Evolutionary conservation across 2,797 vertebrate species (phyloP).

Genomic region (Monodelphis domestica): DNA sequence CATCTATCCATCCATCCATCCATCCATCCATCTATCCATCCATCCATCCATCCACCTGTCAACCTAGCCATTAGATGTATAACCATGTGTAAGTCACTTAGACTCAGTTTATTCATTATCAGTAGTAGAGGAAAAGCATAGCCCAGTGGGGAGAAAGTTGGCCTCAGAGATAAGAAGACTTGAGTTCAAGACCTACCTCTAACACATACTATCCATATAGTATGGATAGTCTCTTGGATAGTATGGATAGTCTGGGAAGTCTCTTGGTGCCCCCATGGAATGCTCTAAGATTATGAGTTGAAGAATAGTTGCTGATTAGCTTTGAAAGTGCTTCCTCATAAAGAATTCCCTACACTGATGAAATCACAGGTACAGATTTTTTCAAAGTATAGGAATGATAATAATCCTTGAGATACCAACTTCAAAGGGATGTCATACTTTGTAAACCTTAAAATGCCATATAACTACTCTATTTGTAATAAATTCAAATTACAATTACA

Average conservation of each 20-base stretch:
- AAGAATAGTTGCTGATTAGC: not conserved
- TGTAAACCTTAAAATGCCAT: not conserved
- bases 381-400: not conserved
- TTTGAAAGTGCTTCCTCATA: not conserved
- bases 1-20: too few relatives aligned
- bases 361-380: not conserved
- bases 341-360: not conserved
- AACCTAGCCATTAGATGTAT: too few relatives aligned
- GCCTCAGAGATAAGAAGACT: not conserved
- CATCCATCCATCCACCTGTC: too few relatives aligned
- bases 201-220: not conserved
- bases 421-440: not conserved
- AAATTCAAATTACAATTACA: too few relatives aligned
- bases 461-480: too few relatives aligned
- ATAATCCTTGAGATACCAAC: not conserved
- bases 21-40: too few relatives aligned
- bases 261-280: not conserved
- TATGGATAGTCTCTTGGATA: too few relatives aligned
- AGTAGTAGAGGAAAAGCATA: not conserved
- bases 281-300: not conserved
- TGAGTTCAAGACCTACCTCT: not conserved
- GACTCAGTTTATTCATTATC: not conserved
- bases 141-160: not conserved
- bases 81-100: too few relatives aligned
- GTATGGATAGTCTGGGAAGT: too few relatives aligned